phyloP scores from a whole-genome alignment of 2,888 invertebrate genomes.

The Meteorus cinctellus region DNA sequence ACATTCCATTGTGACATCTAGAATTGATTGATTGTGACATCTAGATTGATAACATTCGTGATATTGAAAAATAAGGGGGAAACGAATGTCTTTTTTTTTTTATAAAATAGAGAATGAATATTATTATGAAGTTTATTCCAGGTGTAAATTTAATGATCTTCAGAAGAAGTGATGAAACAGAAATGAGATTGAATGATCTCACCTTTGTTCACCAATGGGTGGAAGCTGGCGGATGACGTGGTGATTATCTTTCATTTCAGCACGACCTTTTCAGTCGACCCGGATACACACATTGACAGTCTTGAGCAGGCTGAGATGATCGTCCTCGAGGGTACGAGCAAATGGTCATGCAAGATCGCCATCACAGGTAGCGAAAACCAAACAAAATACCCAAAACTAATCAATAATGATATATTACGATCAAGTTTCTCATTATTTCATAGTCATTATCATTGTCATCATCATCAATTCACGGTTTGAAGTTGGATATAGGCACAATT shows the following conservation, averaged over 20 bases:
- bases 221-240: slow-evolving; percentile 63
- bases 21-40: no score
- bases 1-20: no score
- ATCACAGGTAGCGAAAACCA: slow-evolving; percentile 89
- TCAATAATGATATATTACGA: neutral
- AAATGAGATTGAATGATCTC: neutral
- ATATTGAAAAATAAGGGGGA: no score
- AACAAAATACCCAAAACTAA: slow-evolving; percentile 18
- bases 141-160: neutral
- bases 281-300: slow-evolving; percentile 98
- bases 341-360: slow-evolving; percentile 99
- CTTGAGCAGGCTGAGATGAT: slow-evolving; percentile 98
- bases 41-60: no score
- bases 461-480: neutral
- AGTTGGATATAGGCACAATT: neutral
- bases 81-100: no score
- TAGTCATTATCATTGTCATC: slow-evolving; percentile 4
- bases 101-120: neutral
- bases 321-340: slow-evolving; percentile 98
- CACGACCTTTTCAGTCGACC: slow-evolving; percentile 97
- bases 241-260: slow-evolving; percentile 77
- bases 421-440: slow-evolving; percentile 4
- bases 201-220: neutral
- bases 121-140: neutral
- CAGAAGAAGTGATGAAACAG: neutral